Evolutionary conservation across 2,888 invertebrate species (phyloP), one percentile per base, ranked within the genome.

Genomic region (Hirtodrosophila duncani): DNA sequence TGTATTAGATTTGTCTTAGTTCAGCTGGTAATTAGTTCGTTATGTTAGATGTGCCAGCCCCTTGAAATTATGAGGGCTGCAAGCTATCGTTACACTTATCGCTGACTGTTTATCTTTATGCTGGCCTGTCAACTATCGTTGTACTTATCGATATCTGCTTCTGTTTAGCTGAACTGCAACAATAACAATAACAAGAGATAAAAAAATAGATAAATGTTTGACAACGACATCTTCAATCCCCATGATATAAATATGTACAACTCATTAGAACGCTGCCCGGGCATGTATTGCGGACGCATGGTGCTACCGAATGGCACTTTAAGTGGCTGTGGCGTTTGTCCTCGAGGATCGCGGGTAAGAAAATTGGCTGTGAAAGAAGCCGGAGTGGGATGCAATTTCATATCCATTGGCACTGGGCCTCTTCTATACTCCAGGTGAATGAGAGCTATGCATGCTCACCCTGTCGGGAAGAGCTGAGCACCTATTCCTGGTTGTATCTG

Each of bases 401-500:
- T 8, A 13, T 36, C 16, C 20, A 21, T 45, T 45, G 45, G n/a
- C n/a, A n/a, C n/a, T n/a, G n/a, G n/a, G n/a, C n/a, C n/a, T n/a
- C n/a, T n/a, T n/a, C n/a, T n/a, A n/a, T n/a, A n/a, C n/a, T 21
- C 3, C 7, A 75, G 75, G 81, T 75, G 6, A 89, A 85, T 34
- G 89, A 91, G 1, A 94, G 93, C 44, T 85, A 64, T 27, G 91
- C 93, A 26, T 97, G 98, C 83, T 87, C 89, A 10, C 90, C 90
- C 1, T 98, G 98, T 81, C 89, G 89, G 1, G 92, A 93, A 42
- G 88, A 89, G 21, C 93, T 96, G 0, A 89, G 91, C 8, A 89
- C 95, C 26, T 98, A 98, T 82, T 98, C 98, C 79, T 97, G 96
- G 94, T 89, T 98, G 30, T 90, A 98, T 13, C 89, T 99, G n/a